phyloP scores from a whole-genome alignment of 1,140 invertebrate genomes.

The Proctacanthus coquilletti region DNA sequence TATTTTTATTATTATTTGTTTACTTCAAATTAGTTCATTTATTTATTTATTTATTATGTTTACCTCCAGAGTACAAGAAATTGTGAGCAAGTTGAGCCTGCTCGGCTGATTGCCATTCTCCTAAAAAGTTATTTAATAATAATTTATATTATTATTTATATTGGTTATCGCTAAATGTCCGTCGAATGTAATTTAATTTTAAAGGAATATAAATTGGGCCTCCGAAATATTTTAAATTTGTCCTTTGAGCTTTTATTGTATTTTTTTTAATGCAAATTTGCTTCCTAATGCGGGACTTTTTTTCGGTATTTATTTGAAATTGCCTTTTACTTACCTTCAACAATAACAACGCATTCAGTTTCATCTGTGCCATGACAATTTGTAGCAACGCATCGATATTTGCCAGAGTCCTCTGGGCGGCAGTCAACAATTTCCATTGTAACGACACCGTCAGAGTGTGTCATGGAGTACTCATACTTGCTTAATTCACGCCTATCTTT shows the following conservation, averaged over 20 bases:
- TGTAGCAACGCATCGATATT: slow-evolving; percentile 83
- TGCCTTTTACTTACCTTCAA: slow-evolving; percentile 61
- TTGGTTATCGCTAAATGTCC: too few relatives aligned
- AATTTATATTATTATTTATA: too few relatives aligned
- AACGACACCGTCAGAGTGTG: slow-evolving; percentile 82
- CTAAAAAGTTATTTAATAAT: too few relatives aligned
- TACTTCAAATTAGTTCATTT: neutral
- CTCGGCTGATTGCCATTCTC: slow-evolving; percentile 57
- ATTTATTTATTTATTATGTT: slow-evolving; percentile 6
- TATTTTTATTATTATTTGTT: too few relatives aligned
- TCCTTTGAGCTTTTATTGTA: neutral
- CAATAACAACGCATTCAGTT: slow-evolving; percentile 88
- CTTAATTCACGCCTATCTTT: slow-evolving; percentile 84
- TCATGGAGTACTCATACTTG: slow-evolving; percentile 80
- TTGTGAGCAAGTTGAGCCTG: slow-evolving; percentile 68
- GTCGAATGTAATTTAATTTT: too few relatives aligned
- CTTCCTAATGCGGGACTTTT: neutral
- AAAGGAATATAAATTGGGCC: too few relatives aligned
- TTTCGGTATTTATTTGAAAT: neutral
- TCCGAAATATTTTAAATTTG: too few relatives aligned
- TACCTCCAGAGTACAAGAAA: slow-evolving; percentile 71
- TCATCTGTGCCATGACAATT: slow-evolving; percentile 88
- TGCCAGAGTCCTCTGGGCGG: slow-evolving; percentile 86
- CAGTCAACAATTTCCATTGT: slow-evolving; percentile 94
- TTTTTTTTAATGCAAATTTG: neutral